phyloP scores from a whole-genome alignment of 2,888 invertebrate species.

The Phoronis australis region DNA sequence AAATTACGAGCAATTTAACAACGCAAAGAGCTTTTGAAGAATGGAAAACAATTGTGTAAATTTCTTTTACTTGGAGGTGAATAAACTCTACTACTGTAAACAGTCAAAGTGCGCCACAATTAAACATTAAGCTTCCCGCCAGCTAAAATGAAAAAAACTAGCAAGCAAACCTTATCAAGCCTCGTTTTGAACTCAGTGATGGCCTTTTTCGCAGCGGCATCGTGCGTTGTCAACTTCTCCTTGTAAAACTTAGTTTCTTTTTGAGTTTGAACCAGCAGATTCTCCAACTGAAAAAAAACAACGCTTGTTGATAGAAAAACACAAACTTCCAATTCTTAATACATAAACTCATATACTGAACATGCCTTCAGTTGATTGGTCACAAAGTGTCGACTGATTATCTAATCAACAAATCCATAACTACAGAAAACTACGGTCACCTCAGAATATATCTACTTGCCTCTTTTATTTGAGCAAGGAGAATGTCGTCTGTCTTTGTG shows the following conservation, averaged over 20 bases:
- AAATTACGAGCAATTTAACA: no score
- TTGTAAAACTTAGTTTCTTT: slow-evolving; percentile 35
- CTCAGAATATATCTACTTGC: slow-evolving; percentile 13
- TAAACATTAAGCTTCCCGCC: no score
- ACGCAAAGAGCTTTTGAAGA: no score
- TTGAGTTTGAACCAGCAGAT: slow-evolving; percentile 37
- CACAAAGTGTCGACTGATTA: background rate
- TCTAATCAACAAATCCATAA: background rate
- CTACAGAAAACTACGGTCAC: background rate
- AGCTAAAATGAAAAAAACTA: no score
- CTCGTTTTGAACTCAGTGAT: slow-evolving; percentile 38
- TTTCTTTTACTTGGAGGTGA: no score
- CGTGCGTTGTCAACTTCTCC: slow-evolving; percentile 40
- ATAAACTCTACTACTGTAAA: no score
- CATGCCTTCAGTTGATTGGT: background rate
- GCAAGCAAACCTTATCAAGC: slow-evolving; percentile 47
- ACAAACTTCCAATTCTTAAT: background rate
- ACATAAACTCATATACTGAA: background rate
- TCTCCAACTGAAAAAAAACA: slow-evolving; percentile 30
- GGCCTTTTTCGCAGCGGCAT: slow-evolving; percentile 39
- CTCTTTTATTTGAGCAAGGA: slow-evolving; percentile 40
- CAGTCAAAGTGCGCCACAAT: no score
- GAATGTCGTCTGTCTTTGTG: slow-evolving; percentile 32
- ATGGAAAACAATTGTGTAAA: no score
- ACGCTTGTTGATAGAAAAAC: background rate